These are phyloP conservation scores for Ophonus ardosiacus DNA, from an alignment of 2,888 invertebrate genomes.

Conservation along the genomic window DNA sequence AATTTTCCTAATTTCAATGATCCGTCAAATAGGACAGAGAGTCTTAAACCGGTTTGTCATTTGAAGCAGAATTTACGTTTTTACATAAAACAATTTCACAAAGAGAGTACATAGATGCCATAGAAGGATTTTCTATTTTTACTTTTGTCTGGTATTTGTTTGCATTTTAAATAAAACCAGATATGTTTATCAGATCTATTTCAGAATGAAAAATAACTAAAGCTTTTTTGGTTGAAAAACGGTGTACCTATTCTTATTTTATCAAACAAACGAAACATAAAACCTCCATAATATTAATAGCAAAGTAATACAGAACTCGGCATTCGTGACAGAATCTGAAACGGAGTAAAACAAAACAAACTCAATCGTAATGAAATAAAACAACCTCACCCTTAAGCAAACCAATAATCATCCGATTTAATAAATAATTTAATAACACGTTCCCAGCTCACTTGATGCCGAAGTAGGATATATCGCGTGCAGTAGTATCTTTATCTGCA, in stretches of 20 bases:
- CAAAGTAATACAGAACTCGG: background rate
- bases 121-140: background rate
- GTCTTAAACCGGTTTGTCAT: no score
- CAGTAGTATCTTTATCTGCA: conserved; percentile 27
- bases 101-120: no score
- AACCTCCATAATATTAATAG: background rate
- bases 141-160: background rate
- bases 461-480: conserved; percentile 38
- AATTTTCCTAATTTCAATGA: no score
- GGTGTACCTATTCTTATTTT: background rate
- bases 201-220: background rate
- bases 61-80: no score
- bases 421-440: conserved; percentile 59
- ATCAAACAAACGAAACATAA: background rate
- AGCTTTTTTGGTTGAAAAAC: background rate
- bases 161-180: background rate
- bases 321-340: conserved; percentile 22
- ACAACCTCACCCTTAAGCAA: conserved; percentile 25
- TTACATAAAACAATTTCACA: no score
- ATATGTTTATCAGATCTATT: background rate
- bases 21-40: no score
- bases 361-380: conserved; percentile 27
- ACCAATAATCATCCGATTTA: conserved; percentile 50
- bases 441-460: conserved; percentile 37
- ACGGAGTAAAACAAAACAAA: conserved; percentile 15